Evolutionary conservation across 2,113 vertebrate genomes (phyloP).

Genomic region (Okapia johnstoni): DNA sequence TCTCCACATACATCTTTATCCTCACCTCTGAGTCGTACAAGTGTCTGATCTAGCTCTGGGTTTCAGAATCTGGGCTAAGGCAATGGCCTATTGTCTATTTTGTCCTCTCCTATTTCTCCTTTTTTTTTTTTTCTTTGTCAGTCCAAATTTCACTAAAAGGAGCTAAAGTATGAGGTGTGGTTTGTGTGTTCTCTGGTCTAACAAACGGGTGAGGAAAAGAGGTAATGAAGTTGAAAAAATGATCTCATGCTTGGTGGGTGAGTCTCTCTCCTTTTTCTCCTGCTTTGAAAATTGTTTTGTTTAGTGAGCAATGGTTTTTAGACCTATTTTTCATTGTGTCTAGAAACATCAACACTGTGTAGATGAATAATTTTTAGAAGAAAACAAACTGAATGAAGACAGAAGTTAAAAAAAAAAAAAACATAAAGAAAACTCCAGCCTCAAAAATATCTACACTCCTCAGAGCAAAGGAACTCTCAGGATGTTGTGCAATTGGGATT

Average conservation of each 20-base stretch:
- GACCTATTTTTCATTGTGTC: not conserved
- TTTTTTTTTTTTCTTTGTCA: not conserved
- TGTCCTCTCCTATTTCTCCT: not conserved
- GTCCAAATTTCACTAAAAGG: slow-evolving; percentile 31
- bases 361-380: slow-evolving; percentile 42
- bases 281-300: slow-evolving; percentile 24
- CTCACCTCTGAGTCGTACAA: not conserved
- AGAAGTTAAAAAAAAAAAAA: not conserved
- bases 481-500: slow-evolving; percentile 5
- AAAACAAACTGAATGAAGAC: slow-evolving; percentile 21
- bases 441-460: slow-evolving; percentile 14
- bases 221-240: slow-evolving; percentile 53
- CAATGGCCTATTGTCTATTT: not conserved
- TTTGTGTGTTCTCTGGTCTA: not conserved
- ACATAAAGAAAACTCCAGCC: not conserved
- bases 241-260: slow-evolving; percentile 20
- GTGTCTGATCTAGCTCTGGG: not conserved
- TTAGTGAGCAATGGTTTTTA: slow-evolving; percentile 36
- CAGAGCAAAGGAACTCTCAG: not conserved
- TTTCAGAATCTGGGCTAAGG: not conserved
- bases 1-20: not conserved
- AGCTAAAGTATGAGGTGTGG: slow-evolving; percentile 41
- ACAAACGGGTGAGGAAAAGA: slow-evolving; percentile 10
- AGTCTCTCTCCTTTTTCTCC: slow-evolving; percentile 50
- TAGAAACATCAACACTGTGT: slow-evolving; percentile 2